These are phyloP conservation scores for Phaethornis superciliosus DNA, from an alignment of 2,113 vertebrate genomes.

Conservation along the genomic window DNA sequence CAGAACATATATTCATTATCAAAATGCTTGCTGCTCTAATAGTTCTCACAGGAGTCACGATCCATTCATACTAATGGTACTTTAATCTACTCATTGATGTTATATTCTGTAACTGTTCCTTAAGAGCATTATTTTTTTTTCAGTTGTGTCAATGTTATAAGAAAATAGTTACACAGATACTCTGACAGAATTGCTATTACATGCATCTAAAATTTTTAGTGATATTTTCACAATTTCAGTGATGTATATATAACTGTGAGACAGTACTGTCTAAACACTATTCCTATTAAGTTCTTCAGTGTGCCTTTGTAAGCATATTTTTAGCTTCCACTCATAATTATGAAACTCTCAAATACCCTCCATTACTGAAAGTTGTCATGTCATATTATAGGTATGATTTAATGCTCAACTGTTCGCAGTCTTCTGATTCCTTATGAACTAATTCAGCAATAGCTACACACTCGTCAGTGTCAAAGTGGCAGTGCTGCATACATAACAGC, in stretches of 20 bases:
- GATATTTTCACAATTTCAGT: not conserved
- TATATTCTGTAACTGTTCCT: not conserved
- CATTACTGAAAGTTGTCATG: not conserved
- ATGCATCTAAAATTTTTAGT: not conserved
- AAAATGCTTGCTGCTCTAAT: conserved; percentile 11
- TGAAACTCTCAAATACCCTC: not conserved
- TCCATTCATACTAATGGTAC: not conserved
- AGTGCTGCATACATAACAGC: not conserved
- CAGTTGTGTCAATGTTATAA: not conserved
- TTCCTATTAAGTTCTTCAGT: not conserved
- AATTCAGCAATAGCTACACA: not conserved
- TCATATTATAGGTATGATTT: not conserved
- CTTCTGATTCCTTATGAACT: not conserved
- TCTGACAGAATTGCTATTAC: not conserved
- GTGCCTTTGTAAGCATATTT: not conserved
- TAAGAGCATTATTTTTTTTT: not conserved
- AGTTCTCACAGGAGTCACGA: not conserved
- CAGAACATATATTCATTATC: conserved; percentile 6
- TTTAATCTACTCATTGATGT: not conserved
- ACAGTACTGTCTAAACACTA: not conserved
- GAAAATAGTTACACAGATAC: not conserved
- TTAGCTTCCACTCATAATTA: conserved; percentile 6
- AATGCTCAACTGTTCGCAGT: not conserved
- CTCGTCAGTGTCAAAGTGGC: not conserved
- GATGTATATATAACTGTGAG: not conserved